Percentiles rank a stretch among this genome's conserved stretches.
These are phyloP conservation scores for Echinometra lucunter DNA, from an alignment of 53 echinoderm and acorn worm species.

Conservation along the genomic window DNA sequence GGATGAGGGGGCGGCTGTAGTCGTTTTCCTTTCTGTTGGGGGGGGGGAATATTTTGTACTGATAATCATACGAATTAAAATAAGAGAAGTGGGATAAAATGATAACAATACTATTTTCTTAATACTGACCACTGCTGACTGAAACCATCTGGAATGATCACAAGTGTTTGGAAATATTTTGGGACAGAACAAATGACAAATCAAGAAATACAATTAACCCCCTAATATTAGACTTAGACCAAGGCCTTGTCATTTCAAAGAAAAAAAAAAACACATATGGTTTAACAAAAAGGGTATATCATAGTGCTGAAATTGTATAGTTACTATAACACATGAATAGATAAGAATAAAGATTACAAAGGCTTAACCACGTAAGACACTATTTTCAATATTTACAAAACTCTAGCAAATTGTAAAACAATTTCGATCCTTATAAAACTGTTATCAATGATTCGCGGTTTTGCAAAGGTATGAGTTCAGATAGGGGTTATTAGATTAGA, in stretches of 20 bases:
- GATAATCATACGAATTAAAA: not conserved
- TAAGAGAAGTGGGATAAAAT: not conserved
- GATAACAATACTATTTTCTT: not conserved
- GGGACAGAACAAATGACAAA: too few species aligned
- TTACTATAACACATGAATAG: not conserved
- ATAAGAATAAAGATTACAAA: not conserved
- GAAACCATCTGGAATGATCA: too few species aligned
- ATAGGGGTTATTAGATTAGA: not conserved
- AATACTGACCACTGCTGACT: too few species aligned
- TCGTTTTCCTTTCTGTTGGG: too few species aligned
- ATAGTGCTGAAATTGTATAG: too few species aligned
- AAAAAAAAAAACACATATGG: too few species aligned
- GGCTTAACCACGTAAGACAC: not conserved
- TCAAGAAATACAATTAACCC: too few species aligned
- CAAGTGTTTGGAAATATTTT: too few species aligned
- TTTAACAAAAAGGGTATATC: too few species aligned
- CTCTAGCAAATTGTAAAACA: conserved; percentile 5
- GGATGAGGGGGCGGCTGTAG: too few species aligned
- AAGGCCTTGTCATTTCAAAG: too few species aligned
- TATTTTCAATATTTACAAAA: conserved; percentile 18
- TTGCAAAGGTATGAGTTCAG: not conserved
- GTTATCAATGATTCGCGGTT: not conserved
- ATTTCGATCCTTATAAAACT: not conserved
- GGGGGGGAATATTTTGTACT: not conserved
- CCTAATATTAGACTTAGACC: too few species aligned